Percentiles rank a stretch among this genome's conserved stretches.
These are phyloP conservation scores for Notiomystis cincta DNA, from an alignment of 2,113 vertebrate species.

Conservation along the genomic window DNA sequence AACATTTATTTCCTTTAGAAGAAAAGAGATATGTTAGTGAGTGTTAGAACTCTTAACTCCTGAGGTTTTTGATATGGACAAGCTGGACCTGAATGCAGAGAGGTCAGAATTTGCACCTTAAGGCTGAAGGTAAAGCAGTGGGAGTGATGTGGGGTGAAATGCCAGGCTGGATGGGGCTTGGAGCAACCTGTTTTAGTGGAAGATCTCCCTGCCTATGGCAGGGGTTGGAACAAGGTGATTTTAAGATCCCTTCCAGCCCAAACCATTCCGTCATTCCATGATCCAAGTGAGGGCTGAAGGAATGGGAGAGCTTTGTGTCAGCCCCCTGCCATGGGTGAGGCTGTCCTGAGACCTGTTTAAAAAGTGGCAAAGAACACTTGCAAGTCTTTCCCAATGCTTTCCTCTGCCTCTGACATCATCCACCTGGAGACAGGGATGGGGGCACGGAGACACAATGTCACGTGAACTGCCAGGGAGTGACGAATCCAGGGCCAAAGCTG, in stretches of 20 bases:
- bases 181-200: neutral
- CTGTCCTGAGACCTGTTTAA: neutral
- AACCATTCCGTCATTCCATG: neutral
- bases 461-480: fast-evolving
- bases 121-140: neutral
- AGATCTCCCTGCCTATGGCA: neutral
- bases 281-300: neutral
- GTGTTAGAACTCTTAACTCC: neutral
- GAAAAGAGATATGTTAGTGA: neutral
- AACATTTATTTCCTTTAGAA: neutral
- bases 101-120: neutral
- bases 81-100: neutral
- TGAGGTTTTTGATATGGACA: neutral
- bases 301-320: neutral
- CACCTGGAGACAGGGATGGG: neutral
- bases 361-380: neutral
- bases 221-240: too few relatives aligned
- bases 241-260: neutral
- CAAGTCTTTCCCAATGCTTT: neutral
- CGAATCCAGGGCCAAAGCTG: fast-evolving
- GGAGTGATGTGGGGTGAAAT: neutral
- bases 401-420: neutral
- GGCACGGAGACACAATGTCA: neutral
- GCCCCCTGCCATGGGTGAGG: neutral
- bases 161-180: neutral